Evolutionary conservation across 2,797 vertebrate species (phyloP).

Genomic region (Scolopax bukidnonensis): DNA sequence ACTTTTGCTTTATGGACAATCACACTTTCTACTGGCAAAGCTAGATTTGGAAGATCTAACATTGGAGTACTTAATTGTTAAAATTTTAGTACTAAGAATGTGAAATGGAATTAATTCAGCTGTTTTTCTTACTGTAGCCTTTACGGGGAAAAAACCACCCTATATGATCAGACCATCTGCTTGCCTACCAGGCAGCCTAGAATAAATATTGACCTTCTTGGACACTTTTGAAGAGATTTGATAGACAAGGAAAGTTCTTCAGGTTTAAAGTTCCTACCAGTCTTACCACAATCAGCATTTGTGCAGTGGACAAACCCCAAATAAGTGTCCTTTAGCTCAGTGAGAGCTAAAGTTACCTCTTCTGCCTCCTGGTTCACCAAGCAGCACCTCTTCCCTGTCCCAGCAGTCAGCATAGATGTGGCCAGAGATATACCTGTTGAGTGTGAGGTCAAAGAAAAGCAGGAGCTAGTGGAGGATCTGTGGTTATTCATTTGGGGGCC

Average conservation of each 20-base stretch:
- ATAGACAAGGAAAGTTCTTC: not conserved
- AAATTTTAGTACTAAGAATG: not conserved
- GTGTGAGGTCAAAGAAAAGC: not conserved
- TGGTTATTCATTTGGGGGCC: not conserved
- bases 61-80: not conserved
- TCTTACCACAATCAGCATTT: not conserved
- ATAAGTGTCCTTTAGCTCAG: not conserved
- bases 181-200: not conserved
- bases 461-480: rapidly evolving
- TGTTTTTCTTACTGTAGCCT: not conserved
- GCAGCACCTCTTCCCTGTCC: not conserved
- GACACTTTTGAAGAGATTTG: not conserved
- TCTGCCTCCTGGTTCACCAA: not conserved
- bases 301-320: not conserved
- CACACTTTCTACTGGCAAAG: not conserved
- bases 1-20: not conserved
- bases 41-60: not conserved
- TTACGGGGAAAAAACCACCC: not conserved
- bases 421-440: not conserved
- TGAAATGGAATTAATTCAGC: not conserved
- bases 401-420: not conserved
- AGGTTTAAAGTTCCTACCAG: not conserved
- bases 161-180: not conserved
- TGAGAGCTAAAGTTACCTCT: not conserved
- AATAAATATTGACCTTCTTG: not conserved